These are phyloP conservation scores for Nymphalis polychloros DNA, from an alignment of 2,888 invertebrate genomes.

Conservation along the genomic window DNA sequence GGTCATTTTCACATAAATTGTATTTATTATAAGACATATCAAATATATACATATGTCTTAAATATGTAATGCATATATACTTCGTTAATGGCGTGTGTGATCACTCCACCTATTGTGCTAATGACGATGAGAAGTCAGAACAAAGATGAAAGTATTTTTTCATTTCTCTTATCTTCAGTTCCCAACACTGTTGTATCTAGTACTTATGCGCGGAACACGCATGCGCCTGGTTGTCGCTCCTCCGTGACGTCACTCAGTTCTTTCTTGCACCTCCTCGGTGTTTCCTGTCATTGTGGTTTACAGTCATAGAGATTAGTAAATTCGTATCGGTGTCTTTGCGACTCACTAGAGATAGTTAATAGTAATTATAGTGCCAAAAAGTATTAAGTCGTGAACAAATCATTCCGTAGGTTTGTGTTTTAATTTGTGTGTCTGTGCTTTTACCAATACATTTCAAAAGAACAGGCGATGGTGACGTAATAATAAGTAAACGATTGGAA, in stretches of 20 bases:
- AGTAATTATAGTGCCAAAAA: not conserved
- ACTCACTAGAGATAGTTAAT: not conserved
- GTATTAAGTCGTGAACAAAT: not conserved
- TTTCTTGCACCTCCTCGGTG: constrained; percentile 54
- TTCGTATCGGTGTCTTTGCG: not conserved
- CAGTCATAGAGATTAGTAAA: constrained; percentile 17
- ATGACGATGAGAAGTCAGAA: constrained; percentile 8
- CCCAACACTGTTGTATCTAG: constrained; percentile 20
- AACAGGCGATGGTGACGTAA: not conserved
- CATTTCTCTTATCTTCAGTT: constrained; percentile 21
- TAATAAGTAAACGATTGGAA: constrained; percentile 13
- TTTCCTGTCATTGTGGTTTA: constrained; percentile 39
- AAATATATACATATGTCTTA: not conserved
- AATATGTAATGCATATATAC: not conserved
- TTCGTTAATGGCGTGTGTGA: not conserved
- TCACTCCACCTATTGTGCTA: constrained; percentile 21
- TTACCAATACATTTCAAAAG: not conserved
- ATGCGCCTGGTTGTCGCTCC: constrained; percentile 64
- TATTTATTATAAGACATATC: not conserved
- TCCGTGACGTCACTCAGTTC: constrained; percentile 73
- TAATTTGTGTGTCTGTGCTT: not conserved
- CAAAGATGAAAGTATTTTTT: constrained; percentile 25
- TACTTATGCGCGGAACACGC: constrained; percentile 49
- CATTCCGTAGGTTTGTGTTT: not conserved
- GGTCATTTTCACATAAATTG: too few relatives aligned